Percentiles rank a stretch among this genome's conserved stretches.
Conservation (phyloP, 2,113 vertebrate species). For the Pangasianodon hypophthalmus region DNA sequence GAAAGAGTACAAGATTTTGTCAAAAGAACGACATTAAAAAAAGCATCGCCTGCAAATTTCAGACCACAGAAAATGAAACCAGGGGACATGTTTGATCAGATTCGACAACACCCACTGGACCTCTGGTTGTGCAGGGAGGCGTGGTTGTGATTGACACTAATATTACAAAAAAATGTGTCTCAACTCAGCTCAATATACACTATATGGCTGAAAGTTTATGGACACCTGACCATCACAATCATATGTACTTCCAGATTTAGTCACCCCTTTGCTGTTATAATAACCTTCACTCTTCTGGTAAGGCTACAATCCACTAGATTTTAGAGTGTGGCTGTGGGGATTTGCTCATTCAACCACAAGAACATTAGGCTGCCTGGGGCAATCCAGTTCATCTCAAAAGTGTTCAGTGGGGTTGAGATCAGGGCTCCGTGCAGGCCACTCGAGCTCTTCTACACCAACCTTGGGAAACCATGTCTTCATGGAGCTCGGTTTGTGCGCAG, state of each 20-base stretch:
- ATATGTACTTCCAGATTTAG: not conserved
- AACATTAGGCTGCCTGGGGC: not conserved
- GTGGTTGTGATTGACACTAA: not conserved
- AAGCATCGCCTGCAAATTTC: not conserved
- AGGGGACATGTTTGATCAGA: no score
- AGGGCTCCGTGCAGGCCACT: not conserved
- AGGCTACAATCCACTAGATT: no score
- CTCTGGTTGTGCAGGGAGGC: no score
- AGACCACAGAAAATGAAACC: not conserved
- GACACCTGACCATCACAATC: not conserved
- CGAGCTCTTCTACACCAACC: not conserved
- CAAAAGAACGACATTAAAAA: not conserved
- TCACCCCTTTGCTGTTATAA: not conserved
- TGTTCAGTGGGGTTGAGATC: not conserved
- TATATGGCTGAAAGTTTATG: not conserved
- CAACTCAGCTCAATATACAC: not conserved
- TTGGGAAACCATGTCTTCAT: not conserved
- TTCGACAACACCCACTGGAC: no score
- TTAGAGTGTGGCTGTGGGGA: not conserved
- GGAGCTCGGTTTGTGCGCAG: not conserved
- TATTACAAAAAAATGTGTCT: not conserved
- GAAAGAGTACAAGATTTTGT: no score
- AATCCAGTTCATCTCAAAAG: not conserved
- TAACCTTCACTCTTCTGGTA: not conserved
- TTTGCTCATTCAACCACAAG: not conserved